Conservation (phyloP, 2,797 vertebrate species). For the Lepilemur septentrionalis region DNA sequence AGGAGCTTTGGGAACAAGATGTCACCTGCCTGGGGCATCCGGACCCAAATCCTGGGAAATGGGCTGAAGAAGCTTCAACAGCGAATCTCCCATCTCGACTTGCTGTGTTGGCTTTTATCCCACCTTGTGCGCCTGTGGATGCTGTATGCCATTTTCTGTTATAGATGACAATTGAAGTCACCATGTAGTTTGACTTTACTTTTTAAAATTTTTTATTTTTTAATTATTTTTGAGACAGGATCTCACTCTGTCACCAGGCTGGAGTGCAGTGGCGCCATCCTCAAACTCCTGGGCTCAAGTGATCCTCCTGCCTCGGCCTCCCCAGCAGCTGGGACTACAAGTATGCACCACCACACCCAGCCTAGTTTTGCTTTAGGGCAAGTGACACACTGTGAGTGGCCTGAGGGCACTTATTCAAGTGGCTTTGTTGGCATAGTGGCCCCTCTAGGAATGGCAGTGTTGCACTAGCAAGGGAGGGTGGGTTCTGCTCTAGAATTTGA, state of each 20-base stretch:
- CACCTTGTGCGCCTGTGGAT: neutral
- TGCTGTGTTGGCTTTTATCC: neutral
- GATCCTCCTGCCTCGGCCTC: too few species aligned
- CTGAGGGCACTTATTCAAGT: neutral
- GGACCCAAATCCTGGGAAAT: neutral
- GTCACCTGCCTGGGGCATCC: neutral
- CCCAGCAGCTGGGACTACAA: too few species aligned
- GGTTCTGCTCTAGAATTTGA: neutral
- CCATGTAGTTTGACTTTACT: neutral
- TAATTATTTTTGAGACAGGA: too few species aligned
- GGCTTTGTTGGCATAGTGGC: neutral
- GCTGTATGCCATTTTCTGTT: neutral
- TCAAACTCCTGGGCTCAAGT: too few species aligned
- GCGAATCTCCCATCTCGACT: neutral
- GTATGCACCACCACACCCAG: too few species aligned
- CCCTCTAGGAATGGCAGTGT: neutral
- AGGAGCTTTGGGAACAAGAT: neutral
- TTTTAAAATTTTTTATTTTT: too few species aligned
- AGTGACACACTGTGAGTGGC: neutral
- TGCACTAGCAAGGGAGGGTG: neutral
- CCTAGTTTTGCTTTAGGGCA: neutral
- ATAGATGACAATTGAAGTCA: neutral
- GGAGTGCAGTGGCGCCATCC: too few species aligned
- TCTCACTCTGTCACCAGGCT: too few species aligned
- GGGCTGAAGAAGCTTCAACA: neutral